Conservation (phyloP, 2,888 invertebrate genomes). For the Schizaphis graminum region DNA sequence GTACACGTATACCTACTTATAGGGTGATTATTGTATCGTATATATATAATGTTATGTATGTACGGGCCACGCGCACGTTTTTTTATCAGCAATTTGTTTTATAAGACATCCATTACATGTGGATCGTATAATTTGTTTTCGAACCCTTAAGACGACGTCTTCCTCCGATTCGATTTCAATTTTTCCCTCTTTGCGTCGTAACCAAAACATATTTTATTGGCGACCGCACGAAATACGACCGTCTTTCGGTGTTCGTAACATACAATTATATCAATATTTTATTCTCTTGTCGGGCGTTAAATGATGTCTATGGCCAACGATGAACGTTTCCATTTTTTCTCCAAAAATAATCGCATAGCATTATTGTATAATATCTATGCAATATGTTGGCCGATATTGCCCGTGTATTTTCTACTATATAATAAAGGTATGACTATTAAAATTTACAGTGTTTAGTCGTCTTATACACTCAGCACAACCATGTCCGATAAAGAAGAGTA, state of each 20-base stretch:
- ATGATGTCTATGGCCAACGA: neutral
- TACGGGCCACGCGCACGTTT: neutral
- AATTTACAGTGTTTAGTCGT: neutral
- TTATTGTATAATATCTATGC: neutral
- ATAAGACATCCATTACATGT: neutral
- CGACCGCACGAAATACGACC: neutral
- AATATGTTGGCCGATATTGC: neutral
- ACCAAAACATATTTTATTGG: neutral
- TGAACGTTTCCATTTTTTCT: neutral
- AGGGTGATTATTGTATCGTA: conserved; percentile 17
- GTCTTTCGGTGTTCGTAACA: neutral
- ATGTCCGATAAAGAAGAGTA: neutral
- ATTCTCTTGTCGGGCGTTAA: neutral
- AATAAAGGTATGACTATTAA: neutral
- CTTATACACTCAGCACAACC: neutral
- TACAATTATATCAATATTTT: neutral
- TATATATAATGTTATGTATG: neutral
- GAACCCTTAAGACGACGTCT: neutral
- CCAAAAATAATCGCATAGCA: neutral
- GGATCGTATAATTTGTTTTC: neutral
- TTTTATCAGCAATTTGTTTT: neutral
- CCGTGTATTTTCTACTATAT: neutral
- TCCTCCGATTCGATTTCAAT: neutral
- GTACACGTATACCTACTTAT: neutral
- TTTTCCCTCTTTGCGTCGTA: neutral